Conservation (phyloP, 2,888 invertebrate genomes). For the Andrena camellia region DNA sequence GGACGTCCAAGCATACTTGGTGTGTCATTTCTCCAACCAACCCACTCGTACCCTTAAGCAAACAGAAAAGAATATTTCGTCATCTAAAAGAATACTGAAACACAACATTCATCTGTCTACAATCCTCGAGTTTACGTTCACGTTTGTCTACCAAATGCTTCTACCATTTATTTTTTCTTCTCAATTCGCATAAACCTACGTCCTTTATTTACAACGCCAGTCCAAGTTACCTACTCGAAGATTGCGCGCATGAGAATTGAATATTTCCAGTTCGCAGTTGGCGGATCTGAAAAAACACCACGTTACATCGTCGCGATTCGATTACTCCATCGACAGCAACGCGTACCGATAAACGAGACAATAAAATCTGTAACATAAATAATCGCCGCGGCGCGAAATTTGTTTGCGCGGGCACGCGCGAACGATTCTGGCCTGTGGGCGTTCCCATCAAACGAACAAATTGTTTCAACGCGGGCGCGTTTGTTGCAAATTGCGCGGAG, state of each 20-base stretch:
- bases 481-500: slow-evolving; percentile 53
- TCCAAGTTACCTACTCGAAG: neutral
- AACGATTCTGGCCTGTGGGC: slow-evolving; percentile 25
- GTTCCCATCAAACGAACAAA: slow-evolving; percentile 59
- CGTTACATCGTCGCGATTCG: slow-evolving; percentile 39
- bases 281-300: slow-evolving; percentile 41
- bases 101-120: too few relatives aligned
- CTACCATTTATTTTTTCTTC: too few relatives aligned
- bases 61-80: neutral
- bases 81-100: neutral
- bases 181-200: neutral
- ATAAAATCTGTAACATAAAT: slow-evolving; percentile 70
- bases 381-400: slow-evolving; percentile 66
- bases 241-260: neutral
- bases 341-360: slow-evolving; percentile 66
- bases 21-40: slow-evolving; percentile 92
- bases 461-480: slow-evolving; percentile 60
- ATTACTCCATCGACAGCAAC: slow-evolving; percentile 44
- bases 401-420: slow-evolving; percentile 45
- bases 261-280: slow-evolving; percentile 22
- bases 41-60: slow-evolving; percentile 91
- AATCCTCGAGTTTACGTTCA: too few relatives aligned
- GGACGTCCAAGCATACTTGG: slow-evolving; percentile 88
- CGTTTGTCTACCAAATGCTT: too few relatives aligned
- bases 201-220: neutral